Evolutionary conservation across 64 coral and sea anemone genomes (phyloP).

Genomic region (Cladopsammia gracilis): DNA sequence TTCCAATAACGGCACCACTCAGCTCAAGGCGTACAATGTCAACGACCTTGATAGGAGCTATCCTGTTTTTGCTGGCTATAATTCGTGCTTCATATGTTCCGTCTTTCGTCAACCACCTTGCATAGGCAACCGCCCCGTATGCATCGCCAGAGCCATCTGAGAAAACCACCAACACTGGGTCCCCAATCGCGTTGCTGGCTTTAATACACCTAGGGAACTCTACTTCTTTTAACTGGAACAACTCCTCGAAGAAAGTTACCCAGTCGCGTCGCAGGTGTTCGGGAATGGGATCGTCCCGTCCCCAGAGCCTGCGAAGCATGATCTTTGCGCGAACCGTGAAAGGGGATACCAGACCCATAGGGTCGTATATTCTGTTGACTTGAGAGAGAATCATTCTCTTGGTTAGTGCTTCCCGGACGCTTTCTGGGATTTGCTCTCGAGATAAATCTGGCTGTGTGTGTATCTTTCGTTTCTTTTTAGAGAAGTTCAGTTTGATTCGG

Average conservation of each 20-base stretch:
- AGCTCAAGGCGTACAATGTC: slow-evolving; percentile 43
- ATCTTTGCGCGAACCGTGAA: slow-evolving; percentile 10
- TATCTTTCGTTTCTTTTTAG: slow-evolving; percentile 5
- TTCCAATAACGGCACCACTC: slow-evolving; percentile 18
- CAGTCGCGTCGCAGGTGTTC: not conserved
- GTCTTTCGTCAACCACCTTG: not conserved
- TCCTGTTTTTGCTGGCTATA: not conserved
- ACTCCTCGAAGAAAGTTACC: slow-evolving; percentile 1
- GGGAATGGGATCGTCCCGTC: not conserved
- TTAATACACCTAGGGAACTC: slow-evolving; percentile 22
- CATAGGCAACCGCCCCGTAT: not conserved
- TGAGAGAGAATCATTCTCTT: slow-evolving; percentile 12
- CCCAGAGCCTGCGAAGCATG: slow-evolving; percentile 11
- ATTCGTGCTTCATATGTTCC: not conserved
- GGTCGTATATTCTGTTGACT: slow-evolving; percentile 34
- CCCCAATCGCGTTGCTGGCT: not conserved
- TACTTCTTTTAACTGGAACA: slow-evolving; percentile 1
- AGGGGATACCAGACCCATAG: slow-evolving; percentile 4
- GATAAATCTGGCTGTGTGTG: slow-evolving; percentile 13
- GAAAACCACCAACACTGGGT: not conserved
- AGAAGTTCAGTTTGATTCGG: slow-evolving; percentile 12
- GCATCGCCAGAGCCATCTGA: not conserved
- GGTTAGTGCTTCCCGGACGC: slow-evolving; percentile 14
- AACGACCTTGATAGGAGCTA: slow-evolving; percentile 5
- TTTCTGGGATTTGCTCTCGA: not conserved